Conservation (phyloP, 2,113 vertebrate species). For the Epinephelus cyanopodus region DNA sequence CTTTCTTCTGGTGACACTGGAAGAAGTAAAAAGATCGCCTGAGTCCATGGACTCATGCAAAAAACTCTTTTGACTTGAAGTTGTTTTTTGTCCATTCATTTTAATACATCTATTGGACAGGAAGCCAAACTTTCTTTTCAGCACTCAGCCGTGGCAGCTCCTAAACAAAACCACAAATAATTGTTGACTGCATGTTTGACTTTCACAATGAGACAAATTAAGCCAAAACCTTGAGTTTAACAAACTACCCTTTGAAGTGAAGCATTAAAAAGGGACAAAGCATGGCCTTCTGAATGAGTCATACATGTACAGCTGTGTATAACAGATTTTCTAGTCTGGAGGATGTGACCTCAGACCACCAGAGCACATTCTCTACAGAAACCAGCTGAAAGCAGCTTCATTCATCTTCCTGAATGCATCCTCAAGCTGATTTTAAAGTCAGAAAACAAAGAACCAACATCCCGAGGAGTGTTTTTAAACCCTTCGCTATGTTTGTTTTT, state of each 20-base stretch:
- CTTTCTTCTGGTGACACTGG: no score
- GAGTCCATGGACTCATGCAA: not conserved
- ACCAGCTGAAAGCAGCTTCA: not conserved
- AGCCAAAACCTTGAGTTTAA: not conserved
- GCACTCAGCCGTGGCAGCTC: not conserved
- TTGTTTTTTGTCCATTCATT: not conserved
- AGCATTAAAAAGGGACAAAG: not conserved
- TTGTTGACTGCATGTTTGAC: not conserved
- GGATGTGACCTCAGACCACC: not conserved
- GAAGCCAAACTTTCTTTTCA: not conserved
- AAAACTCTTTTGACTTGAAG: not conserved
- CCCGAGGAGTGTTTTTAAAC: not conserved
- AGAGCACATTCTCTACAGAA: not conserved
- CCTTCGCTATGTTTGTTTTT: not conserved
- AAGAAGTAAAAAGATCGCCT: not conserved
- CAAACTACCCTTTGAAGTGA: not conserved
- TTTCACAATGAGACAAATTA: not conserved
- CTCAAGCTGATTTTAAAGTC: slow-evolving; percentile 14
- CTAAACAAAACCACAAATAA: not conserved
- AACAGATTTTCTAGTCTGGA: slow-evolving; percentile 1
- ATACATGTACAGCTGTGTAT: not conserved
- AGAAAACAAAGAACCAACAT: slow-evolving; percentile 2
- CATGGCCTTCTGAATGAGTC: not conserved
- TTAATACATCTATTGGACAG: no score
- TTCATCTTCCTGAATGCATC: slow-evolving; percentile 11